Evolutionary conservation across 1,140 invertebrate species (phyloP).

Genomic region (Bombus sylvicola): DNA sequence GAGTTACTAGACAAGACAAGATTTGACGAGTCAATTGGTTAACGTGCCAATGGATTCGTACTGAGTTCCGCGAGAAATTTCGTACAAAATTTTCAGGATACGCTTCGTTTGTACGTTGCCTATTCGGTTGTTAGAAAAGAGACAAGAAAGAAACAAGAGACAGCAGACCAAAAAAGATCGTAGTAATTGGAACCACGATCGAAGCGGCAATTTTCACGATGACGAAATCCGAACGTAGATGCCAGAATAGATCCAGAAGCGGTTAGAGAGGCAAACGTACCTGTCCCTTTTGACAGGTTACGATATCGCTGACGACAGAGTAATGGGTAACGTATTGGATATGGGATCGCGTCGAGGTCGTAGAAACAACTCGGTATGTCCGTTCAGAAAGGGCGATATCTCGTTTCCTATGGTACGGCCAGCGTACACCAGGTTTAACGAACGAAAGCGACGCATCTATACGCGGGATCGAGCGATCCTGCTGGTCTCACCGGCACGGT

Average conservation of each 20-base stretch:
- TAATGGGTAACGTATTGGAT: slow-evolving; percentile 23
- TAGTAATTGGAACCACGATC: slow-evolving; percentile 58
- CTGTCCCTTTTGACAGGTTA: slow-evolving; percentile 47
- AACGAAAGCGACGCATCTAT: neutral
- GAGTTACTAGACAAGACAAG: neutral
- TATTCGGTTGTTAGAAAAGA: neutral
- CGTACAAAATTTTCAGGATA: rapidly evolving
- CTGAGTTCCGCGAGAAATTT: rapidly evolving
- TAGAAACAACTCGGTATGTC: neutral
- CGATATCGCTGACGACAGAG: slow-evolving; percentile 50
- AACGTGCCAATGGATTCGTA: neutral
- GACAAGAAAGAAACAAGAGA: neutral
- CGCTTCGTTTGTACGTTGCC: neutral
- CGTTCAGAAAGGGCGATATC: slow-evolving; percentile 16
- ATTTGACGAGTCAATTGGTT: neutral
- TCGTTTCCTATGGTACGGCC: neutral
- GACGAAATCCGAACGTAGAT: slow-evolving; percentile 49
- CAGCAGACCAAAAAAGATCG: rapidly evolving
- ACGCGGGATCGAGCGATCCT: neutral
- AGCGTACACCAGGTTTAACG: slow-evolving; percentile 19
- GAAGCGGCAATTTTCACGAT: slow-evolving; percentile 49
- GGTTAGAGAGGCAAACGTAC: neutral
- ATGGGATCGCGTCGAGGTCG: slow-evolving; percentile 6
- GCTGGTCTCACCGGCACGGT: slow-evolving; percentile 1
- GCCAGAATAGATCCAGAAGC: slow-evolving; percentile 15